A percentile compares a stretch with the other conserved stretches of the same genome.
phyloP scores from a whole-genome alignment of 2,888 invertebrate genomes.

The Microctonus hyperodae region DNA sequence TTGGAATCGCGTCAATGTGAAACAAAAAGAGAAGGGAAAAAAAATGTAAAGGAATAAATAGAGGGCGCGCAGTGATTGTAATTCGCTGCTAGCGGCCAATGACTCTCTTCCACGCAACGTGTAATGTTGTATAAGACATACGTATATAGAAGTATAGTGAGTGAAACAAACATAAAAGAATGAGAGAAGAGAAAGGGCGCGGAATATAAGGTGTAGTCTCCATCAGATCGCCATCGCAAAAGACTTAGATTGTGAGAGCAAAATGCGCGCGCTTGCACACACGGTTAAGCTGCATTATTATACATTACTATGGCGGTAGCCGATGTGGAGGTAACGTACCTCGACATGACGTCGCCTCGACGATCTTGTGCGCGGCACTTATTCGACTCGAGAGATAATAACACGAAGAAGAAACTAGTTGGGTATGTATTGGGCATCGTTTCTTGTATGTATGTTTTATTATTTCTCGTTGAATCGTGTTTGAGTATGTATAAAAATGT shows the following conservation, averaged over 20 bases:
- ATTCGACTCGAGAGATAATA: constrained; percentile 49
- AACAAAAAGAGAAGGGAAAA: not conserved
- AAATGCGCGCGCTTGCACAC: not conserved
- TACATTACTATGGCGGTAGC: constrained; percentile 20
- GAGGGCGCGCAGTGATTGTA: constrained; percentile 17
- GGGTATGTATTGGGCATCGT: constrained; percentile 30
- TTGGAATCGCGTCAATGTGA: constrained; percentile 15
- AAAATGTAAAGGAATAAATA: not conserved
- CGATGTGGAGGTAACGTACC: constrained; percentile 21
- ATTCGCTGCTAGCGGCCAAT: not conserved
- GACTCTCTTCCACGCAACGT: constrained; percentile 1
- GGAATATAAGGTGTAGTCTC: not conserved
- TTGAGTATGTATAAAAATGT: constrained; percentile 3
- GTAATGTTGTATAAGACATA: not conserved
- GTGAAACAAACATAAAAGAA: not conserved
- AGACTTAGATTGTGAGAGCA: not conserved
- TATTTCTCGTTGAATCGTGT: constrained; percentile 17
- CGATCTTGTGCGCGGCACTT: constrained; percentile 44
- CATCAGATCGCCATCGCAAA: constrained; percentile 8
- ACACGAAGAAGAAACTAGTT: constrained; percentile 50
- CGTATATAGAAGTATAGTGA: not conserved
- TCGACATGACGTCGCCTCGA: constrained; percentile 31
- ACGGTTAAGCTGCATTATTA: constrained; percentile 14
- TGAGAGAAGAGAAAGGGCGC: not conserved
- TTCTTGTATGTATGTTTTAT: constrained; percentile 7